Base-by-base conservation (phyloP, 2,888 invertebrate genomes). In the Plagodis dolabraria region DNA sequence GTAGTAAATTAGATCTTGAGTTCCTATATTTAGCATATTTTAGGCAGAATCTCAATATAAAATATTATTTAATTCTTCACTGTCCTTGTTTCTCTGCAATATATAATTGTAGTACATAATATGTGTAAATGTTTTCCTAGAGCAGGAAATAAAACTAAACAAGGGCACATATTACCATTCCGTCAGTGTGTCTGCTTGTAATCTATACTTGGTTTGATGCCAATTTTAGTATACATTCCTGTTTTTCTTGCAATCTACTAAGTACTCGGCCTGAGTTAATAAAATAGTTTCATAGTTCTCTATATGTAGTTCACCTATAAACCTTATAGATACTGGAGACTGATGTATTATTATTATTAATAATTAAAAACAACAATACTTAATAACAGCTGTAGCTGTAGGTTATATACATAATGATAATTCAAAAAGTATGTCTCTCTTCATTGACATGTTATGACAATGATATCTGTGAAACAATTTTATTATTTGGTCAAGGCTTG, bases 191-290 rank as follows among this genome's bases (percentile, higher is more conserved):
- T 57, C 55, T n/a, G 60, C 43, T 60, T 58, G 54, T 59, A 47
- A 56, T 53, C 60, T 53, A 63, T 61, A 68, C 47, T 74, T 77
- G 77, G 71, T 72, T 38, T 36, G 46, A 62, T 73, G 77, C 79
- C 77, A 77, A 74, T 72, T 68, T 57, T 54, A 64, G n/a, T 42
- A 38, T 55, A 48, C 47, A 47, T 54, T 70, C 68, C 74, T n/a
- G n/a, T n/a, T n/a, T n/a, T 70, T 70, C 68, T 69, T 60, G 38
- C 66, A 53, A 60, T 60, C 61, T 61, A 64, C 55, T 58, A 63
- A 48, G 38, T 38, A 8, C 9, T 8, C 0, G 9, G 2, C 7
- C 38, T 4, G 9, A 38, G 5, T 38, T 22, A 22, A 22, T 22
- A 22, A 22, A 22, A 22, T 22, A 22, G 4, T 22, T n/a, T 22